Percentiles rank a stretch among this genome's conserved stretches.
These are phyloP conservation scores for Urocynchramus pylzowi DNA, from an alignment of 2,113 vertebrate genomes.

Conservation along the genomic window DNA sequence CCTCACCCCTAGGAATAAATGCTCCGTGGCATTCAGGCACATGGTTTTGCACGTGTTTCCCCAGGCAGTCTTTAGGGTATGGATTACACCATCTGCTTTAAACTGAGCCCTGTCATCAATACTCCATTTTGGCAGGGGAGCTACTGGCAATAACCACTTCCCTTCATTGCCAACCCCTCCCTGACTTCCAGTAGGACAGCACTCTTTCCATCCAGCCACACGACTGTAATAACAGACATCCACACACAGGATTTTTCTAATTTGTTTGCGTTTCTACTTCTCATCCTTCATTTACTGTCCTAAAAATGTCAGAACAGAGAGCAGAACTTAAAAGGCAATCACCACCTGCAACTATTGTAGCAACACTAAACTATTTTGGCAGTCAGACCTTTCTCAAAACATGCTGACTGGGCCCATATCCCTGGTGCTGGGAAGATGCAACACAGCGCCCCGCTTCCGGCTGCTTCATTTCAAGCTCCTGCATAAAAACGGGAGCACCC, in stretches of 20 bases:
- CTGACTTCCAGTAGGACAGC: background rate
- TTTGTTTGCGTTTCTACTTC: background rate
- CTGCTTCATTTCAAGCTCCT: background rate
- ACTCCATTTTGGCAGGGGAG: background rate
- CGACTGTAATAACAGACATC: background rate
- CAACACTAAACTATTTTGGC: background rate
- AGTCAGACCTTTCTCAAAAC: background rate
- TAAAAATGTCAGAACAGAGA: slow-evolving; percentile 28
- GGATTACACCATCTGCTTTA: background rate
- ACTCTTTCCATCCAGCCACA: background rate
- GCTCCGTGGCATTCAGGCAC: background rate
- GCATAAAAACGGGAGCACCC: background rate
- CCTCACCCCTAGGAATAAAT: background rate
- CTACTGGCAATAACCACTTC: background rate
- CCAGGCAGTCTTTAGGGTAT: background rate
- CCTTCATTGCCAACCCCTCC: background rate
- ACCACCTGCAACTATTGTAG: background rate
- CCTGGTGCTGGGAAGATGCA: background rate
- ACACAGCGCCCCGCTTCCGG: rapidly evolving
- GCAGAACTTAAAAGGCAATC: slow-evolving; percentile 31
- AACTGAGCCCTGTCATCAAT: background rate
- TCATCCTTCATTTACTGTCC: slow-evolving; percentile 11
- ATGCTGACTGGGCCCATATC: rapidly evolving
- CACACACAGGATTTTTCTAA: background rate
- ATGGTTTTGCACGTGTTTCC: background rate